These are phyloP conservation scores for Apamea epomidion DNA, from an alignment of 2,888 invertebrate genomes.

Conservation along the genomic window DNA sequence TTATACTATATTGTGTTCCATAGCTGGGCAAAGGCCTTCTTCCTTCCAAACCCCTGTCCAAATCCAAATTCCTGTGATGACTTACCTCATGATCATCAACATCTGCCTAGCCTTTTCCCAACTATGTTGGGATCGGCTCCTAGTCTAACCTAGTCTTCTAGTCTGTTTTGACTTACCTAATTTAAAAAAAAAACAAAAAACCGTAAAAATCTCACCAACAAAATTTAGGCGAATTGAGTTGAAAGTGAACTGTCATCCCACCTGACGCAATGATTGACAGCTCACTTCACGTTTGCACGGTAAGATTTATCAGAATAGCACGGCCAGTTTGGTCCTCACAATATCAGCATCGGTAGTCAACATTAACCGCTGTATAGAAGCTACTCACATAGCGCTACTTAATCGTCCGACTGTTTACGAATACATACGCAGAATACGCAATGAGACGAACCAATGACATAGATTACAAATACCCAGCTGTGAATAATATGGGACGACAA, in stretches of 20 bases:
- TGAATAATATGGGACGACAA: slow-evolving; percentile 31
- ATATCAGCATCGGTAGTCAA: neutral
- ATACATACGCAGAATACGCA: slow-evolving; percentile 33
- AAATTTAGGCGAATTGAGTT: neutral
- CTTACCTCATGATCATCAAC: too few species aligned
- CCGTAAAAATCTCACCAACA: neutral
- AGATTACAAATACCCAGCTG: slow-evolving; percentile 39
- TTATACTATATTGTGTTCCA: too few species aligned
- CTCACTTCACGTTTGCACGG: neutral
- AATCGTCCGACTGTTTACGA: neutral
- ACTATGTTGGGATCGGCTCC: too few species aligned
- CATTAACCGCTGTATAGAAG: slow-evolving; percentile 6
- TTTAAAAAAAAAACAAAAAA: neutral
- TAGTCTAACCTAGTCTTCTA: too few species aligned
- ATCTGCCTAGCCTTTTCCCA: too few species aligned
- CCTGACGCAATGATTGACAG: neutral
- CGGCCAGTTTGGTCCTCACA: neutral
- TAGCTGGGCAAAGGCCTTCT: too few species aligned
- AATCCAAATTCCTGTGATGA: too few species aligned
- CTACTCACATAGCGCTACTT: slow-evolving; percentile 13
- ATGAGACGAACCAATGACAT: slow-evolving; percentile 41
- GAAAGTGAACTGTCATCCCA: neutral
- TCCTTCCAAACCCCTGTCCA: too few species aligned
- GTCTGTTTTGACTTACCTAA: too few species aligned
- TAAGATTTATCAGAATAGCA: neutral